Evolutionary conservation across 2,113 vertebrate genomes (phyloP).

Genomic region (Lepus europaeus): DNA sequence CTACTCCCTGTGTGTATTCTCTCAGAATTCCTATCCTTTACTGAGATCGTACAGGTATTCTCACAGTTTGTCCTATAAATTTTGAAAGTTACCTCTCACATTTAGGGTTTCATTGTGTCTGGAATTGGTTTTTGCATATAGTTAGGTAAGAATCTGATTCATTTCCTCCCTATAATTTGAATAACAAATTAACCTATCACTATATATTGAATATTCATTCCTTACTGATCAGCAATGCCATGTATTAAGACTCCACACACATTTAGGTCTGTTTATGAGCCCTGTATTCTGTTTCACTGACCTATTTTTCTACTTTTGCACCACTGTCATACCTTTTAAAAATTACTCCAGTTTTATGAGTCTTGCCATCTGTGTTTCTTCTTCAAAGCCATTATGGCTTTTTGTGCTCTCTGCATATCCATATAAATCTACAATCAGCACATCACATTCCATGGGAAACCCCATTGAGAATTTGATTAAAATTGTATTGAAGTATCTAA

Average conservation of each 20-base stretch:
- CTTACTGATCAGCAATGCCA: neutral
- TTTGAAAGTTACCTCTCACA: neutral
- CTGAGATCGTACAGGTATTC: neutral
- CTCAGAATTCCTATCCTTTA: neutral
- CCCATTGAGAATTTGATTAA: neutral
- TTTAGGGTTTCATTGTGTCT: neutral
- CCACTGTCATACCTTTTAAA: conserved; percentile 1
- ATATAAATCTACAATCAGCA: neutral
- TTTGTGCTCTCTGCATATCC: neutral
- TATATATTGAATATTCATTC: neutral
- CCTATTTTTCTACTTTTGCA: conserved; percentile 5
- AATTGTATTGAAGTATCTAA: neutral
- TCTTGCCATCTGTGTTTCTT: neutral
- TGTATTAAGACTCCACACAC: neutral
- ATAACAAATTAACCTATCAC: neutral
- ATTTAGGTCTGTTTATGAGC: neutral
- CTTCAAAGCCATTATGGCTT: neutral
- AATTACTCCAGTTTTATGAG: conserved; percentile 31
- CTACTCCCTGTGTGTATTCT: neutral
- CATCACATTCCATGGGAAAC: neutral
- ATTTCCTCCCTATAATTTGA: neutral
- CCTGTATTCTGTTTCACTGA: conserved; percentile 8
- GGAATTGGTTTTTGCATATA: neutral
- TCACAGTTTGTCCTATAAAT: conserved; percentile 33
- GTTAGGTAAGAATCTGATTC: neutral